A percentile compares a stretch with the other conserved stretches of the same genome.
Conservation (phyloP, 2,113 vertebrate species). For the Microtus oregoni region DNA sequence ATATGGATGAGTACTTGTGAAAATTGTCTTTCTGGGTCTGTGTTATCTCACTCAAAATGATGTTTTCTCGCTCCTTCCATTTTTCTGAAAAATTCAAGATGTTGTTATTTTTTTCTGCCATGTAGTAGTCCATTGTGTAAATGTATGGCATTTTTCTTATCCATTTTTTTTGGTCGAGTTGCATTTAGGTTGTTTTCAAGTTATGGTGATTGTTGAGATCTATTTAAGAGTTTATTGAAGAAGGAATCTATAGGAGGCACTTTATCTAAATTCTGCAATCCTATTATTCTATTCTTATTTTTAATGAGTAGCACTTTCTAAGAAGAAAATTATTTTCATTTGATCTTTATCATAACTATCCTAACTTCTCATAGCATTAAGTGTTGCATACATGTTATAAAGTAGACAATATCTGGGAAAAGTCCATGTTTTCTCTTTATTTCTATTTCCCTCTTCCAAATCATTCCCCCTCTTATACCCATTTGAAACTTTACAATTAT, state of each 20-base stretch:
- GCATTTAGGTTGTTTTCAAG: too few species aligned
- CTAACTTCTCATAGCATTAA: not conserved
- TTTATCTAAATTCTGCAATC: not conserved
- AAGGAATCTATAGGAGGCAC: not conserved
- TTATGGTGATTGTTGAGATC: not conserved
- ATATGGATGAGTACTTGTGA: too few species aligned
- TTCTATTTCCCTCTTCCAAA: not conserved
- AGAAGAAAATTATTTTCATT: not conserved
- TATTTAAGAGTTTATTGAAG: not conserved
- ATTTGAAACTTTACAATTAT: not conserved
- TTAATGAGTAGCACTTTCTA: not conserved
- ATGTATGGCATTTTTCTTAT: too few species aligned
- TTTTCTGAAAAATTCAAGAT: too few species aligned
- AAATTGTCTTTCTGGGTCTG: too few species aligned
- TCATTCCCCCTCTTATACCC: not conserved
- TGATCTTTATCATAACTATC: not conserved
- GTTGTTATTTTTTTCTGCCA: too few species aligned
- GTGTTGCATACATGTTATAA: not conserved
- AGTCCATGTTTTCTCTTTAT: not conserved
- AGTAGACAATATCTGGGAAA: not conserved
- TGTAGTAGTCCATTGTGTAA: too few species aligned
- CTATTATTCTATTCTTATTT: not conserved
- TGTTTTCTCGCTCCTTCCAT: too few species aligned
- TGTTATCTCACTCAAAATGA: too few species aligned
- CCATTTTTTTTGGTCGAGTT: too few species aligned